Conservation (phyloP, 2,797 vertebrate genomes). For the Rhabdophis nuchalis region DNA sequence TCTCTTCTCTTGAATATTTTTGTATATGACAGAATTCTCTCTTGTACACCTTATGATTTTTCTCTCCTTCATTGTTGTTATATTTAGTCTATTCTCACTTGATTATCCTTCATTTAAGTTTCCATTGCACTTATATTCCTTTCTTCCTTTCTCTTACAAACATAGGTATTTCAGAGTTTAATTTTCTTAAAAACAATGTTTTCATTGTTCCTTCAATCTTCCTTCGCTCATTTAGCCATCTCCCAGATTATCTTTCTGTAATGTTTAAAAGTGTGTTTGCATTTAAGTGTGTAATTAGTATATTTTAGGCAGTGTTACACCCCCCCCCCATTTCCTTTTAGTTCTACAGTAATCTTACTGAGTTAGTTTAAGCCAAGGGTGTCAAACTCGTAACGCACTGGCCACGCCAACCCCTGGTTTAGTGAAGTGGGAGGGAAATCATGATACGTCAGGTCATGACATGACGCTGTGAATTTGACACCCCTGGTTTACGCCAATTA, state of each 20-base stretch:
- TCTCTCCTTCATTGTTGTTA: not conserved
- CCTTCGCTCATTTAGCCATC: not conserved
- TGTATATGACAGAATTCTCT: not conserved
- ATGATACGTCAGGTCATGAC: accelerated
- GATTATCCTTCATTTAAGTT: not conserved
- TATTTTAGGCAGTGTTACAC: not conserved
- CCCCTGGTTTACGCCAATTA: not conserved
- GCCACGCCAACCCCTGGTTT: no score
- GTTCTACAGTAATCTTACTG: not conserved
- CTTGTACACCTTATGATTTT: not conserved
- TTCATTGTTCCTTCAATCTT: not conserved
- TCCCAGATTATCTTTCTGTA: not conserved
- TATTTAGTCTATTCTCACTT: not conserved
- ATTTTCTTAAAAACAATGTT: not conserved
- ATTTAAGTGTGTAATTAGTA: not conserved
- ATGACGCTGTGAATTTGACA: no score
- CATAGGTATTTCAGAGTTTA: not conserved
- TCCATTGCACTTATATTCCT: not conserved
- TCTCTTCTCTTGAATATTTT: not conserved
- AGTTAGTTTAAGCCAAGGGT: not conserved
- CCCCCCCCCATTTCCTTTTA: not conserved
- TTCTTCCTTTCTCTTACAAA: not conserved
- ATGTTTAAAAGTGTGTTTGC: not conserved
- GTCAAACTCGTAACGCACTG: no score
- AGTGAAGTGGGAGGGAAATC: no score